Percentiles rank a stretch among this genome's conserved stretches.
Evolutionary conservation across 2,888 invertebrate genomes (phyloP).

Genomic region (Epirrhoe tristata): DNA sequence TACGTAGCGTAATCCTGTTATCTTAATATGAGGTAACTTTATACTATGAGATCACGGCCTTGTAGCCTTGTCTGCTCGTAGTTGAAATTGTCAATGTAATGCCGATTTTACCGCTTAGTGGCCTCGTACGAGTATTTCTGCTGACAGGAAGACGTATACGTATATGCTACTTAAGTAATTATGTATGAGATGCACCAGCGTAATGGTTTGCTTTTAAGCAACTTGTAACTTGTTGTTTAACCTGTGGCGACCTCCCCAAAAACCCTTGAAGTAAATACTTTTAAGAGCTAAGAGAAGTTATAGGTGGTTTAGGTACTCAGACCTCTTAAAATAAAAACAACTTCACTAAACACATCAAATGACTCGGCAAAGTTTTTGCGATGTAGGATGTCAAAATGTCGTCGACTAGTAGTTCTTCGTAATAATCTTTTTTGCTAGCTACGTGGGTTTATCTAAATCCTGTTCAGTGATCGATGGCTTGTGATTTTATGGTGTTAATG

Average conservation of each 20-base stretch:
- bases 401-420: conserved; percentile 7
- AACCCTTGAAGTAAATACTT: background rate
- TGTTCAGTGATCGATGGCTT: conserved; percentile 30
- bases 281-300: background rate
- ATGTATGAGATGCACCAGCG: background rate
- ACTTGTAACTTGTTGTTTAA: too few relatives aligned
- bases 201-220: background rate
- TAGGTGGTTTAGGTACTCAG: background rate
- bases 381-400: background rate
- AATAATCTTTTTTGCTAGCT: conserved; percentile 24
- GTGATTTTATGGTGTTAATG: conserved; percentile 26
- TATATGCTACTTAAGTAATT: conserved; percentile 1
- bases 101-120: conserved; percentile 31
- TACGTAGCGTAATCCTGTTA: conserved; percentile 16
- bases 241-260: too few relatives aligned
- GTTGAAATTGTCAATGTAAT: conserved; percentile 45
- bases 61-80: conserved; percentile 43
- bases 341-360: background rate
- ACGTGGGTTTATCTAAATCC: conserved; percentile 28
- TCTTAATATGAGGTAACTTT: conserved; percentile 21
- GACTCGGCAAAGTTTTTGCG: background rate
- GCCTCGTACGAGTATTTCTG: conserved; percentile 15
- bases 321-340: background rate
- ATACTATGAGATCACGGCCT: conserved; percentile 52
- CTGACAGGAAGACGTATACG: conserved; percentile 1